Evolutionary conservation across 2,797 vertebrate genomes (phyloP).

Genomic region (Okamejei kenojei): DNA sequence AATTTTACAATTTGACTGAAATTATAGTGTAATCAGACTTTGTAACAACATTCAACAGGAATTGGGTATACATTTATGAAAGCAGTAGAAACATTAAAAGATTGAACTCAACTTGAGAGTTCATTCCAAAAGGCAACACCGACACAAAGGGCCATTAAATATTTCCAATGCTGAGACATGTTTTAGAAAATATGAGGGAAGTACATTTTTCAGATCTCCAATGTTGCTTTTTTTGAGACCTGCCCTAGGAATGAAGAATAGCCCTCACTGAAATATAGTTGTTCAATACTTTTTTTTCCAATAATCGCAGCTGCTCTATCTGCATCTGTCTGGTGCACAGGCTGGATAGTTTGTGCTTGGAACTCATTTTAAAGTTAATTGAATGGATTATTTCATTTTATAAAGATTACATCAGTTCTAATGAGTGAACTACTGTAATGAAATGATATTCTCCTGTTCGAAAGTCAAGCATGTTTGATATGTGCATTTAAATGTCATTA

Average conservation of each 20-base stretch:
- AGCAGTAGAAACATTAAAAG: not conserved
- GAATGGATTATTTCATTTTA: not conserved
- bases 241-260: not conserved
- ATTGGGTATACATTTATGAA: no score
- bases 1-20: no score
- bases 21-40: no score
- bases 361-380: not conserved
- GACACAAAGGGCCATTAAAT: not conserved
- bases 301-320: no score
- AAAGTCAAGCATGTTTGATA: not conserved
- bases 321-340: not conserved
- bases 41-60: no score
- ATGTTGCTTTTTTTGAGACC: not conserved
- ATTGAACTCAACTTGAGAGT: not conserved
- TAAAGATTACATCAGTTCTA: no score
- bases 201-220: not conserved
- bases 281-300: not conserved
- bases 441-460: not conserved
- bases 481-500: not conserved
- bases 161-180: not conserved
- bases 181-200: not conserved
- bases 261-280: not conserved
- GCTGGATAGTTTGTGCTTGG: not conserved
- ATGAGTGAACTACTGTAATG: not conserved
- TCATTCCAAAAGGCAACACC: not conserved